A percentile compares a stretch with the other conserved stretches of the same genome.
Conservation (phyloP, 2,113 vertebrate species). For the Gambusia affinis region DNA sequence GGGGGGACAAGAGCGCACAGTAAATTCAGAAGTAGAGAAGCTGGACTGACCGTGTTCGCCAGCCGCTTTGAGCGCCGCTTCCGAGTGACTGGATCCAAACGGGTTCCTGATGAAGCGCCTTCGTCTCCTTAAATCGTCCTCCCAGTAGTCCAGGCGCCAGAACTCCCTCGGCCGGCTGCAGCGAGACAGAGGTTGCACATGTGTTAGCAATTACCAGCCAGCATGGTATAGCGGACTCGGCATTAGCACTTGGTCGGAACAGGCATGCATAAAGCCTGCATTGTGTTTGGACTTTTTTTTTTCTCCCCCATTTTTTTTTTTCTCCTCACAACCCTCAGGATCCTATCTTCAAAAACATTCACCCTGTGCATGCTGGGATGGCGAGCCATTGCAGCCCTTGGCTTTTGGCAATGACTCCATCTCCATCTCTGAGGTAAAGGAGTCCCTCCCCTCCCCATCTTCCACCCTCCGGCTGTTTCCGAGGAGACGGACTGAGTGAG, state of each 20-base stretch:
- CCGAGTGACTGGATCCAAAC: conserved; percentile 95
- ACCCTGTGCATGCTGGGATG: conserved; percentile 24
- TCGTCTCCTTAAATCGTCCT: conserved; percentile 99
- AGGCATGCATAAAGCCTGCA: conserved; percentile 87
- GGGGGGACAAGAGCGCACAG: not conserved
- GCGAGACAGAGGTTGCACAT: conserved; percentile 93
- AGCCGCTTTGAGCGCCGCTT: conserved; percentile 93
- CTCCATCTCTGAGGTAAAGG: conserved; percentile 83
- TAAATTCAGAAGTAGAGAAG: not conserved
- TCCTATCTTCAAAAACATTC: conserved; percentile 42
- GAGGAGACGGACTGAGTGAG: conserved; percentile 87
- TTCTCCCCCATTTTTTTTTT: conserved; percentile 34
- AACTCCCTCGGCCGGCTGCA: conserved; percentile 97
- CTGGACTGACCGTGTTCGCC: conserved; percentile 91
- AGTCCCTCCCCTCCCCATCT: conserved; percentile 51
- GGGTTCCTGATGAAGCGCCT: conserved; percentile 97
- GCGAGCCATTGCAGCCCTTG: conserved; percentile 25
- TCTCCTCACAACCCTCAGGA: conserved; percentile 34
- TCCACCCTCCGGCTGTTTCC: conserved; percentile 54
- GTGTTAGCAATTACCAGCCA: conserved; percentile 99
- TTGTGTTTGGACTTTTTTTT: conserved; percentile 84
- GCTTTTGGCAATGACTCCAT: conserved; percentile 89
- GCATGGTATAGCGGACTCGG: conserved; percentile 87
- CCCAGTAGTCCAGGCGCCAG: conserved; percentile 99
- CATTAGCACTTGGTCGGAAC: conserved; percentile 63